These are phyloP conservation scores for Clanis bilineata DNA, from an alignment of 2,888 invertebrate genomes.

Conservation along the genomic window DNA sequence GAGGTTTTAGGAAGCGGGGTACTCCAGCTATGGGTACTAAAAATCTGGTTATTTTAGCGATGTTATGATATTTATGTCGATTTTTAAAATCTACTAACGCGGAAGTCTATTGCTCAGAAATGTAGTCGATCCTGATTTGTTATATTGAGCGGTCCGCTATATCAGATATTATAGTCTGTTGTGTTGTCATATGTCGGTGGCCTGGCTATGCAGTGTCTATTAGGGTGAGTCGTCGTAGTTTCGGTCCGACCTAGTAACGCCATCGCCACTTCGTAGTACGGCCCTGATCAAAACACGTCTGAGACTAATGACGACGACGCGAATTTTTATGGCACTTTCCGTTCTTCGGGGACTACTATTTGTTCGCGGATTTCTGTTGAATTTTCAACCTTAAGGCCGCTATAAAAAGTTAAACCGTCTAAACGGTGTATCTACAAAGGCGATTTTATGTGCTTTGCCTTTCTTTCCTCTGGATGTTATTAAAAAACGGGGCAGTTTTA, in stretches of 20 bases:
- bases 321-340: conserved; percentile 73
- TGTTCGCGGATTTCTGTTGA: conserved; percentile 65
- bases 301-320: conserved; percentile 73
- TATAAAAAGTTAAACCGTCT: conserved; percentile 62
- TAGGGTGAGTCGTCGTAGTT: no score
- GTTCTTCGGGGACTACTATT: conserved; percentile 66
- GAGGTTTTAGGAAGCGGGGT: no score
- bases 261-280: conserved; percentile 46
- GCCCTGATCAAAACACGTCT: conserved; percentile 76
- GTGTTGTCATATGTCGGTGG: no score
- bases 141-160: no score
- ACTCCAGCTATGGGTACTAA: no score
- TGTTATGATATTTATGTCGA: no score
- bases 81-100: no score
- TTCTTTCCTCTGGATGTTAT: conserved; percentile 39
- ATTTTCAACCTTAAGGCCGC: conserved; percentile 59
- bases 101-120: no score
- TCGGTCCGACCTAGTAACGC: conserved; percentile 35
- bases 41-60: no score
- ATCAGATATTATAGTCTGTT: no score
- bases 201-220: no score
- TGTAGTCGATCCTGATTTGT: no score
- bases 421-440: conserved; percentile 45
- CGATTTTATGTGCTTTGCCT: conserved; percentile 44
- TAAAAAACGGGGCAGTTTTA: conserved; percentile 30